phyloP scores from a whole-genome alignment of 2,797 vertebrate species.

The Podarcis siculus region DNA sequence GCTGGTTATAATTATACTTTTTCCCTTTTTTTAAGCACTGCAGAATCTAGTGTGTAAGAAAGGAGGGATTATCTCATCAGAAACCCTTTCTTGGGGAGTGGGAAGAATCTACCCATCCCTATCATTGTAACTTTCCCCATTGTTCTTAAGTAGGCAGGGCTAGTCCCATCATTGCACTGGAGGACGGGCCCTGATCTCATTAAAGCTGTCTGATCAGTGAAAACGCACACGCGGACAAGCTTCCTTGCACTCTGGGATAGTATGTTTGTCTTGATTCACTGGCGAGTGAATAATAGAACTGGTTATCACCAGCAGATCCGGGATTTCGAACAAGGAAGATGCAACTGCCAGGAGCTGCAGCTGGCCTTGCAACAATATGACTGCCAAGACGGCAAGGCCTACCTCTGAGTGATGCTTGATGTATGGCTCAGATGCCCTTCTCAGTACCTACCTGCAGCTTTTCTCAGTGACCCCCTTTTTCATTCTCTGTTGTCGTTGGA shows the following conservation, averaged over 20 bases:
- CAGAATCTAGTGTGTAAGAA: too few species aligned
- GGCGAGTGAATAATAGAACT: conserved; percentile 64
- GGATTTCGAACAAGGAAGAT: conserved; percentile 55
- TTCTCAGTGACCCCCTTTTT: conserved; percentile 20
- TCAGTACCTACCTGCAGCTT: conserved; percentile 15
- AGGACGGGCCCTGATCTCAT: conserved; percentile 62
- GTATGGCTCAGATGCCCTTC: conserved; percentile 41
- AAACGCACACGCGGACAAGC: conserved; percentile 24
- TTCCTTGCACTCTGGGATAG: conserved; percentile 67
- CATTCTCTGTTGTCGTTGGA: not conserved
- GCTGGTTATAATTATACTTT: conserved; percentile 38
- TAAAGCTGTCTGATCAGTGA: conserved; percentile 34
- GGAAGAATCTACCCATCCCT: conserved; percentile 25
- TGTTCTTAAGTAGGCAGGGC: conserved; percentile 62
- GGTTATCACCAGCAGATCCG: conserved; percentile 55
- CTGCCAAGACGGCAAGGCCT: not conserved
- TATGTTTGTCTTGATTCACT: conserved; percentile 64
- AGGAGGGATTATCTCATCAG: too few species aligned
- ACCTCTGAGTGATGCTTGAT: conserved; percentile 42
- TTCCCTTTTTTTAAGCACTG: not conserved
- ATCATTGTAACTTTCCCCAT: conserved; percentile 62
- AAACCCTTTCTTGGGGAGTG: conserved; percentile 47
- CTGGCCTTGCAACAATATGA: conserved; percentile 43
- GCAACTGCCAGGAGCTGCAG: conserved; percentile 62
- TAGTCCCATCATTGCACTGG: conserved; percentile 59